Conservation (phyloP, 2,888 invertebrate genomes). For the Dione juno region DNA sequence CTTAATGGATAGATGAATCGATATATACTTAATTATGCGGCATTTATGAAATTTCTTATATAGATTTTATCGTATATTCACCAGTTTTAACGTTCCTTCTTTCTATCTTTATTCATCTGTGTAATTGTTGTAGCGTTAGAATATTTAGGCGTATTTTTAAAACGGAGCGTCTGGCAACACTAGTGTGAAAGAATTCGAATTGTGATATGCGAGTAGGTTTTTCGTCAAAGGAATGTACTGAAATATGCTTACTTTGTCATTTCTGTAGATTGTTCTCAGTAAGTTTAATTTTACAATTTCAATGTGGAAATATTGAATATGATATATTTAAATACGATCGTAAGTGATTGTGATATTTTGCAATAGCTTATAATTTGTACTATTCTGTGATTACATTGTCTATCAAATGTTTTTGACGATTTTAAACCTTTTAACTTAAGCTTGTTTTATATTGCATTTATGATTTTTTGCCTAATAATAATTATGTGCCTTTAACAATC, state of each 20-base stretch:
- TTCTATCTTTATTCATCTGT: slow-evolving; percentile 18
- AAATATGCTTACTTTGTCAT: slow-evolving; percentile 8
- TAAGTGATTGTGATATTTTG: slow-evolving; percentile 26
- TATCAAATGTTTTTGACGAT: slow-evolving; percentile 8
- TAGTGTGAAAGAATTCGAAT: slow-evolving; percentile 17
- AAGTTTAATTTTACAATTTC: slow-evolving; percentile 16
- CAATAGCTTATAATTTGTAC: slow-evolving; percentile 19
- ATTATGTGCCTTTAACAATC: slow-evolving; percentile 30
- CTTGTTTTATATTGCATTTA: not conserved
- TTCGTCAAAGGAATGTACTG: slow-evolving; percentile 1
- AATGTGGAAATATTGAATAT: slow-evolving; percentile 10
- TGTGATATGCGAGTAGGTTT: slow-evolving; percentile 14
- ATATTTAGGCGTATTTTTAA: slow-evolving; percentile 13
- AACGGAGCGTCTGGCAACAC: slow-evolving; percentile 22
- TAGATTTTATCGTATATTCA: slow-evolving; percentile 16
- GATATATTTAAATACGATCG: slow-evolving; percentile 10
- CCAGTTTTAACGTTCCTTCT: slow-evolving; percentile 11
- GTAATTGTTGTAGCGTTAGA: slow-evolving; percentile 15
- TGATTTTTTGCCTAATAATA: slow-evolving; percentile 29
- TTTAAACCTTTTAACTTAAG: slow-evolving; percentile 3
- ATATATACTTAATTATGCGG: slow-evolving; percentile 15
- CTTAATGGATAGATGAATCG: slow-evolving; percentile 8
- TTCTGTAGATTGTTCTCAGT: slow-evolving; percentile 16
- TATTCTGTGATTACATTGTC: slow-evolving; percentile 19
- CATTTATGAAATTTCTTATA: slow-evolving; percentile 16